Base-by-base conservation (phyloP, 2,113 vertebrate genomes). In the Hiodon tergisus region DNA sequence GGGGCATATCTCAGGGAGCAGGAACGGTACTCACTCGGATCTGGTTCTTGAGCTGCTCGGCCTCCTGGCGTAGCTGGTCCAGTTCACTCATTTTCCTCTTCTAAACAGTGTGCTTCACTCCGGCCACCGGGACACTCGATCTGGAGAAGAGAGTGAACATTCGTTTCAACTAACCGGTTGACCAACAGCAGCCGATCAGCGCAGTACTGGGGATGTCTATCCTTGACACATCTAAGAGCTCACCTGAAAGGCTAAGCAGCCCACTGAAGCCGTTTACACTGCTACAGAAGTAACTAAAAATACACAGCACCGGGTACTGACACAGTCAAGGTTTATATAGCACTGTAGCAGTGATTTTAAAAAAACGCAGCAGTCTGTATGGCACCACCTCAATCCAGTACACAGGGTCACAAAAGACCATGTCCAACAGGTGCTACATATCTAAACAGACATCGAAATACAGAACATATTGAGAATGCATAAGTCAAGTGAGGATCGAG, bases 41-140 rank as follows among this genome's bases (percentile, higher is more conserved):
- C 88, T 99, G 97, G 92, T 96, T 99, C 92, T 98, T 99, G 84
- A 99, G 97, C 84, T 98, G 97, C 83, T 99, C 97, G 78, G 97
- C 97, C 94, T 99, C 97, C 92, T 98, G 96, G 93, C 97, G 96
- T 88, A 99, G 89, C 92, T 98, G 97, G 89, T 99, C 97, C 69
- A 99, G 94, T 89, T 99, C 97, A 78, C 96, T 98, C 97, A 98
- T 99, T 93, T 96, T 99, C 92, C 87, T 90, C 85, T 90, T 85
- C 91, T 93, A 92, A 87, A 89, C 86, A 88, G 90, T 93, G 90
- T 83, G 87, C 88, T 87, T 91, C 87, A 82, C 88, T 86, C 91
- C 90, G 87, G 90, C 89, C 90, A 88, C 94, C 85, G 83, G 86
- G 92, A 92, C 88, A 84, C 83, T 89, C 92, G 83, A 92, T 94